Evolutionary conservation across 2,888 invertebrate species (phyloP), one percentile per base, ranked within the genome.

Genomic region (Erynnis tages): DNA sequence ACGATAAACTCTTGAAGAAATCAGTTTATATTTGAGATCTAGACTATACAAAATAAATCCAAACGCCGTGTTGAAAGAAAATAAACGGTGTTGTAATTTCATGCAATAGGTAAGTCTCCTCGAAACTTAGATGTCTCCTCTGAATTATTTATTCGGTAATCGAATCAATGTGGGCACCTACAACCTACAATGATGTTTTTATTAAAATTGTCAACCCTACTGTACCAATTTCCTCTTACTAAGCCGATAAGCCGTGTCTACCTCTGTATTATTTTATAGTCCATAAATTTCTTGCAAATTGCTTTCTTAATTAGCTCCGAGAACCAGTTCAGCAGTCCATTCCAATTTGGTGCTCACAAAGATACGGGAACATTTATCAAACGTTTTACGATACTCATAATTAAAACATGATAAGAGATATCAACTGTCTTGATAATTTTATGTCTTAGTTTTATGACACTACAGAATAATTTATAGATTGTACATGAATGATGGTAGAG

Each of bases 201-300:
- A n/a, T n/a, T 21, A 13, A 17, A 29, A 19, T 13, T 21, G 40
- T 11, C 49, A 50, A 43, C 49, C 49, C 37, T 54, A 65, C 67
- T 58, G 59, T 52, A 65, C 64, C 62, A 71, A 75, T 75, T 73
- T 75, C 71, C 69, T 69, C 64, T 65, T 70, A 73, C 57, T 71
- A 68, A 66, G 58, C 66, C 64, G 73, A 78, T 76, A 76, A 82
- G 71, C 64, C 48, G 48, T 61, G 61, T 63, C 68, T 60, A 69
- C 66, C 67, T 67, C 69, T 65, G 68, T 70, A 76, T 76, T 76
- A 76, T 73, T 78, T 78, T 76, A 79, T 75, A 70, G 73, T 65
- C 73, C 74, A 82, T 85, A 86, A 85, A 86, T 83, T 78, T 79
- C 77, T 76, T 72, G 83, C 82, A 78, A 83, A 85, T 84, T 80